Evolutionary conservation across 2,113 vertebrate species (phyloP), one percentile per base, ranked within the genome.

Genomic region (Cheirogaleus medius): DNA sequence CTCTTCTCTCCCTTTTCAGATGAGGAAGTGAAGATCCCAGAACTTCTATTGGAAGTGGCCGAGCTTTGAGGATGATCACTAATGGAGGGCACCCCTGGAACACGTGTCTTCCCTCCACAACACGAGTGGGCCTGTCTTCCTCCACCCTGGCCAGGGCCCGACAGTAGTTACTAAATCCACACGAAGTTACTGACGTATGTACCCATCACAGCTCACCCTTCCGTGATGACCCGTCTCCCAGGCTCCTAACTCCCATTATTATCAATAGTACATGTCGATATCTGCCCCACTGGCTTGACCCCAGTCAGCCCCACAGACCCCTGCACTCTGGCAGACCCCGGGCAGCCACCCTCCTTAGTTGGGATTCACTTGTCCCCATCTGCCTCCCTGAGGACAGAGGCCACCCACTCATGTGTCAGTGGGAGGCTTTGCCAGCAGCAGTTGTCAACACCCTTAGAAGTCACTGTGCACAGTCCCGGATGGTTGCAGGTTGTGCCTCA

Each of bases 141-240:
- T 77, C 34, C n/a, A 4, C 47, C 13, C 49, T 39, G 85, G 73
- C 71, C 21, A 0, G 34, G 27, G 34, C 73, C 58, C 1, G 0
- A 29, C 6, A 5, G 27, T 1, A 1, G 12, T 69, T 69, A 9
- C 56, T 32, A 6, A 37, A 14, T 37, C 42, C 47, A 7, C 4
- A 0, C 60, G 52, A n/a, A 20, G 21, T 44, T 52, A 11, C 25
- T 3, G 11, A 37, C 2, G 0, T 0, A 15, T 10, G 64, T 5
- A 29, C 76, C 44, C 9, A 5, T 5, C 52, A 27, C 34, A 44
- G 15, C 64, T 76, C 42, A 5, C 47, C 25, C 23, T 52, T 90
- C 82, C 49, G 23, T 20, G 7, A 54, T 54, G 52, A 6, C 54
- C 25, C 0, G 15, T 13, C 52, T 25, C 54, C 37, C 27, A 10